A percentile compares a stretch with the other conserved stretches of the same genome.
These are phyloP conservation scores for Lepidochrysops patricia DNA, from an alignment of 2,888 invertebrate species.

Conservation along the genomic window DNA sequence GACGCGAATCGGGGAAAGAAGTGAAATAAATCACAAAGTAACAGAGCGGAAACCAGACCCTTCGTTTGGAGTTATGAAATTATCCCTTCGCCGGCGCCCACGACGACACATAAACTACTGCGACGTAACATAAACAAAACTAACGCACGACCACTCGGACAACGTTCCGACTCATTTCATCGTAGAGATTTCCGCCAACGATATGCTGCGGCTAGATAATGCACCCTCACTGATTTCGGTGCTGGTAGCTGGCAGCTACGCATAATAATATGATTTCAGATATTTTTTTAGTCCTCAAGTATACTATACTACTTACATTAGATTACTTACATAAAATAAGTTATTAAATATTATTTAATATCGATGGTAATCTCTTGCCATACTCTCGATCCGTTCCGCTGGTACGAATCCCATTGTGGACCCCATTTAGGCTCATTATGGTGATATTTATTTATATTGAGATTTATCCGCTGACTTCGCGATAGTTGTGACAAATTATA, in stretches of 20 bases:
- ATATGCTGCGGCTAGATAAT: not conserved
- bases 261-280: no score
- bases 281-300: no score
- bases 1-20: not conserved
- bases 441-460: constrained; percentile 17
- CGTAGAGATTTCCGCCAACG: not conserved
- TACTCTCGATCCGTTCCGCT: constrained; percentile 13
- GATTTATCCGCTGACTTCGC: not conserved
- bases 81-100: constrained; percentile 31
- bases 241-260: no score
- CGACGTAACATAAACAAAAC: constrained; percentile 33
- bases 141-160: constrained; percentile 27
- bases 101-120: constrained; percentile 27
- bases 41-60: constrained; percentile 16
- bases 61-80: constrained; percentile 23
- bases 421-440: constrained; percentile 19
- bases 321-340: no score
- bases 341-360: not conserved
- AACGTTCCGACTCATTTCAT: constrained; percentile 52
- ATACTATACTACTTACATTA: no score
- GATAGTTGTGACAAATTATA: constrained; percentile 5
- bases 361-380: not conserved
- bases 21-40: constrained; percentile 12
- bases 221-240: no score
- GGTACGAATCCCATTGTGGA: constrained; percentile 16